Conservation (phyloP, 2,888 invertebrate species). For the Mesorhabditis sp. region DNA sequence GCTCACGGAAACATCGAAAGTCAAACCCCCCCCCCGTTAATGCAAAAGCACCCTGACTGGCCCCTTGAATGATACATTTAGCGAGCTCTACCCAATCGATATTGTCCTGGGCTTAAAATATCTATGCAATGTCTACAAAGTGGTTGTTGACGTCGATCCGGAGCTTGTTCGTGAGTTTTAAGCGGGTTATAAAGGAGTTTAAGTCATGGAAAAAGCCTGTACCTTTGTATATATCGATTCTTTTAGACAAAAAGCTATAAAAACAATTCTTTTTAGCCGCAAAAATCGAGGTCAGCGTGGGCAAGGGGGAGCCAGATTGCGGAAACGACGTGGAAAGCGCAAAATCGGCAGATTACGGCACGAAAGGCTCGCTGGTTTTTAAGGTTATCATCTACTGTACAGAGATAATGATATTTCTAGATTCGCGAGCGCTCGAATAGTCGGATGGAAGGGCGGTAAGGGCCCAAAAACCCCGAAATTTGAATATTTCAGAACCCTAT, state of each 20-base stretch:
- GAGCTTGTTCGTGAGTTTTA: conserved; percentile 28
- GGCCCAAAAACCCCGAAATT: background rate
- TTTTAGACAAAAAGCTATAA: background rate
- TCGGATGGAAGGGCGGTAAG: conserved; percentile 32
- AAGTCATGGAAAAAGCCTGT: background rate
- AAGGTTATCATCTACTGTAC: background rate
- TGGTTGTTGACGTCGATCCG: conserved; percentile 37
- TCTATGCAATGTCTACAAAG: conserved; percentile 40
- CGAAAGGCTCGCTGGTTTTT: background rate
- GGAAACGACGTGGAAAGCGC: conserved; percentile 37
- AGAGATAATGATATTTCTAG: background rate
- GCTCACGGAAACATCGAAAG: too few relatives aligned
- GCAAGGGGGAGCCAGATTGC: conserved; percentile 16
- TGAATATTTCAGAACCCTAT: conserved; percentile 25
- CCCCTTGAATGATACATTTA: conserved; percentile 13
- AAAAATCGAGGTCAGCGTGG: conserved; percentile 22
- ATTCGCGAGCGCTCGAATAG: conserved; percentile 23
- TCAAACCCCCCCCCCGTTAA: too few relatives aligned
- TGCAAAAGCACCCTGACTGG: too few relatives aligned
- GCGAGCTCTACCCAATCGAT: conserved; percentile 38
- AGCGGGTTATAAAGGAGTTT: conserved; percentile 13
- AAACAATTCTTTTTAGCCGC: conserved; percentile 18
- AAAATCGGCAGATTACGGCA: conserved; percentile 27
- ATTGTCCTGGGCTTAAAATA: conserved; percentile 36
- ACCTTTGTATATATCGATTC: conserved; percentile 6